Base-by-base conservation (phyloP, 1,140 invertebrate genomes). In the Contarinia nasturtii region DNA sequence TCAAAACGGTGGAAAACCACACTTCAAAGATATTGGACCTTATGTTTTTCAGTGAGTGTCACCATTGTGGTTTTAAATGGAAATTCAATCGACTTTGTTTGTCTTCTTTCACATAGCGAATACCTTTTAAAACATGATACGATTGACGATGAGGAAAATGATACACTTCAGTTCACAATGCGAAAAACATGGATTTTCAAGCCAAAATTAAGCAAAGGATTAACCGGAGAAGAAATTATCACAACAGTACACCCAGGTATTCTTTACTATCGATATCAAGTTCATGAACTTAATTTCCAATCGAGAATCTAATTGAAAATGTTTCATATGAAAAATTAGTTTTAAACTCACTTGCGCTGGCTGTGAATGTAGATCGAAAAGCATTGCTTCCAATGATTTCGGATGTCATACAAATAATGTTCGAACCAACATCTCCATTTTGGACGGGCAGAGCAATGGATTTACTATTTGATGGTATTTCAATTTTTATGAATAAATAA, bases 121-220 rank as follows among this genome's bases (percentile, higher is more conserved):
- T 80, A 75, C 70, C 85, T 84, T 58, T 71, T 79, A 52, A 86
- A 86, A 64, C 70, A 78, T 7, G 72, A 83, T 54, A 54, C 81
- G 1, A 68, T 68, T 33, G 83, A 86, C 52, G 65, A 75, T 50
- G 73, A 74, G 2, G 70, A 70, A 4, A 74, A 77, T 40, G 82
- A 86, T 53, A 78, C 77, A 0, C 71, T 86, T 1, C 72, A 70
- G 1, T 86, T 76, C 54, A 75, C 72, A 45, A 68, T 73, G 53
- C 68, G 68, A 44, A 73, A 75, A 34, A 76, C 69, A 0, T 86
- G 78, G 55, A 61, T 68, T 41, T 82, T 77, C 50, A 73, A 75
- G 52, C 63, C 65, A 7, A 64, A 72, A 27, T 63, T 69, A 7
- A 76, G 77, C 7, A 27, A 27, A 3, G 73, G 73, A 0, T 58